Evolutionary conservation across 2,888 invertebrate genomes (phyloP).

Genomic region (Smittia aterrima): DNA sequence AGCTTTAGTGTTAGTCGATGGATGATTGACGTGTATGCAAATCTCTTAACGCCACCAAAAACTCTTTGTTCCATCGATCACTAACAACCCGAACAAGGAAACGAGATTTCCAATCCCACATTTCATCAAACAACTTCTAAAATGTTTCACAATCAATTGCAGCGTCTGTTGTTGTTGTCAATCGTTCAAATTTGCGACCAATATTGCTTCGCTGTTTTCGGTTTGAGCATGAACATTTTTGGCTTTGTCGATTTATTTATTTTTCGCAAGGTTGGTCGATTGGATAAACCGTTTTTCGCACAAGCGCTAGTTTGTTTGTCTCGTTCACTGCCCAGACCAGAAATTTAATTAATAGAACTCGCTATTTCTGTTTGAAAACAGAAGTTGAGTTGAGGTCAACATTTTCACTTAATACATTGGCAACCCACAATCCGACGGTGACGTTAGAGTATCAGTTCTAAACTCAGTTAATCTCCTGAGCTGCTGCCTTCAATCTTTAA

Average conservation of each 20-base stretch:
- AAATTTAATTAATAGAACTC: neutral
- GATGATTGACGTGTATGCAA: neutral
- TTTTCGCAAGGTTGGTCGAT: neutral
- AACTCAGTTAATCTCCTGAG: too few species aligned
- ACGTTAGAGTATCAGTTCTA: too few species aligned
- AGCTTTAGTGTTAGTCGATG: neutral
- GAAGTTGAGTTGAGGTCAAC: too few species aligned
- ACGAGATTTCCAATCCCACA: neutral
- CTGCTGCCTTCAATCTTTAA: too few species aligned
- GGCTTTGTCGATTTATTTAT: slow-evolving; percentile 7
- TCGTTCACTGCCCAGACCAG: neutral
- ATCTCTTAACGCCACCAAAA: neutral
- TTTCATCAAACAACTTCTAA: neutral
- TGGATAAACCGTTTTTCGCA: neutral
- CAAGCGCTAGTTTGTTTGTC: neutral
- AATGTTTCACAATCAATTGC: neutral
- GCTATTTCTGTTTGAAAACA: neutral
- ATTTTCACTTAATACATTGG: too few species aligned
- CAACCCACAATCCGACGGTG: too few species aligned
- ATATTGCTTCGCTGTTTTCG: neutral
- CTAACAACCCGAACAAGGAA: neutral
- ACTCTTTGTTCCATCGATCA: neutral
- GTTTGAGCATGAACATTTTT: neutral
- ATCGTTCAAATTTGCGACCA: neutral
- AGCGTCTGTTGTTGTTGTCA: neutral